Conservation (phyloP, 2,797 vertebrate species). For the Dicrostonyx torquatus region DNA sequence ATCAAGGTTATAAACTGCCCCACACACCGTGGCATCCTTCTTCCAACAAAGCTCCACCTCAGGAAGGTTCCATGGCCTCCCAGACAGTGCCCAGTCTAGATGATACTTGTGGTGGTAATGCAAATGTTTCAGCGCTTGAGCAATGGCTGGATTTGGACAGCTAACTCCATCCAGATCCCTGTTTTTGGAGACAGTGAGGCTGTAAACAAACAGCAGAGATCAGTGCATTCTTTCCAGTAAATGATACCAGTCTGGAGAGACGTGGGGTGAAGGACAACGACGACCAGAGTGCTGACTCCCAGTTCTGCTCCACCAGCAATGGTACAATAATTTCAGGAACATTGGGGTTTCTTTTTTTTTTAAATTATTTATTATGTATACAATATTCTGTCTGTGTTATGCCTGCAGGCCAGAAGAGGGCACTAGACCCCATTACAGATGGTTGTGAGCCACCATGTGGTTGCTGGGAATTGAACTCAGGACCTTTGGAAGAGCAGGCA, state of each 20-base stretch:
- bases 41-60: not conserved
- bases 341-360: too few relatives aligned
- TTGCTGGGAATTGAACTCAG: too few relatives aligned
- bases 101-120: not conserved
- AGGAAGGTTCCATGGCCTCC: not conserved
- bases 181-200: not conserved
- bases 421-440: too few relatives aligned
- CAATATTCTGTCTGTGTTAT: too few relatives aligned
- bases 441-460: too few relatives aligned
- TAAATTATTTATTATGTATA: too few relatives aligned
- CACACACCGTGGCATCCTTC: not conserved
- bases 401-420: too few relatives aligned
- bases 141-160: not conserved
- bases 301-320: not conserved
- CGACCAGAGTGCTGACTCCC: not conserved
- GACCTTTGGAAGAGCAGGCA: too few relatives aligned
- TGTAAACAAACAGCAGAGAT: not conserved
- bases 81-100: not conserved
- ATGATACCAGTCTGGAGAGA: not conserved
- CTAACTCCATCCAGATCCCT: constrained; percentile 1
- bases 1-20: not conserved
- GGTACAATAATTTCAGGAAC: not conserved
- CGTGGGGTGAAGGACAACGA: not conserved
- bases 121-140: not conserved
- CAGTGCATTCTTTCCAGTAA: not conserved